Conservation (phyloP, 2,113 vertebrate genomes). For the Hucho hucho region DNA sequence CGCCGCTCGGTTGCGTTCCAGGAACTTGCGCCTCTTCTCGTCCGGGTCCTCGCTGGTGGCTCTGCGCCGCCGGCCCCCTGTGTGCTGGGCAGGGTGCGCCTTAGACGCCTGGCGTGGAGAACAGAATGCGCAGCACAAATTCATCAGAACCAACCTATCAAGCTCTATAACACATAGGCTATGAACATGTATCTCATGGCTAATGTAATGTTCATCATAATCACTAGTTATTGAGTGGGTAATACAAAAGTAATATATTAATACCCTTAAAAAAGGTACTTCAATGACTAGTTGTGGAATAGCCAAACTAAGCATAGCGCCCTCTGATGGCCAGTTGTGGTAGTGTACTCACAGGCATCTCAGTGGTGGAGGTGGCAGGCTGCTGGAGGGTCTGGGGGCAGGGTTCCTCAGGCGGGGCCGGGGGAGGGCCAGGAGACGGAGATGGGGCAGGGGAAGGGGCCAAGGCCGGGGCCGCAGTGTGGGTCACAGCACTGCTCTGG, state of each 20-base stretch:
- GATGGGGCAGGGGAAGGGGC: constrained; percentile 26
- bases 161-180: neutral
- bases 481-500: constrained; percentile 78
- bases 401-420: constrained; percentile 79
- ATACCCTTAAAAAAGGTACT: neutral
- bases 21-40: constrained; percentile 95
- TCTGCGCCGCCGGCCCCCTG: constrained; percentile 91
- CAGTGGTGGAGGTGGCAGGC: constrained; percentile 95
- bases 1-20: constrained; percentile 93
- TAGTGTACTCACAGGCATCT: constrained; percentile 86
- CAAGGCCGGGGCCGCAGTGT: constrained; percentile 42
- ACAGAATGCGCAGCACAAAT: constrained; percentile 8
- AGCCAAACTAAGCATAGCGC: neutral
- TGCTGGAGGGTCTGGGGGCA: constrained; percentile 90
- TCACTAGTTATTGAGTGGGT: neutral
- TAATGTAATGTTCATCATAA: neutral
- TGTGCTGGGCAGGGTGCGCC: constrained; percentile 84
- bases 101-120: constrained; percentile 82
- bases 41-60: constrained; percentile 95
- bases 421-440: constrained; percentile 55
- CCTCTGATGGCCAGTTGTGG: neutral
- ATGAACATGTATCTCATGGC: neutral
- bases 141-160: neutral
- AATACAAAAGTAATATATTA: too few relatives aligned
- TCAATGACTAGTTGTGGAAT: neutral